A percentile compares a stretch with the other conserved stretches of the same genome.
phyloP scores from a whole-genome alignment of 2,888 invertebrate genomes.

The Ptychoptera albimana region DNA sequence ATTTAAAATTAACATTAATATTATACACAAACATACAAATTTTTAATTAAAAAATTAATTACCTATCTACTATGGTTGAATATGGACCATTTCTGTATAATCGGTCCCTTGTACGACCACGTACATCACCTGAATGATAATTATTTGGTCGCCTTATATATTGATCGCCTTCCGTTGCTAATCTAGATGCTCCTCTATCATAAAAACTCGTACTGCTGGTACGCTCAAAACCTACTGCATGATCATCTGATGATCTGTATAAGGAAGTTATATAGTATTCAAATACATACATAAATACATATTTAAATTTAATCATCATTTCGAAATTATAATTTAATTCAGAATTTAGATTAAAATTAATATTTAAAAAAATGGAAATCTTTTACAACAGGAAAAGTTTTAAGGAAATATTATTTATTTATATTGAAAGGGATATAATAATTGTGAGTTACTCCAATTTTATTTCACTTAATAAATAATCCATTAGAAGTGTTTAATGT shows the following conservation, averaged over 20 bases:
- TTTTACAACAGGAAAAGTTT: too few relatives aligned
- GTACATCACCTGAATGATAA: conserved; percentile 21
- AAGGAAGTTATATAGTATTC: too few relatives aligned
- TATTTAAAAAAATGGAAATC: too few relatives aligned
- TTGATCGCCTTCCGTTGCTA: conserved; percentile 22
- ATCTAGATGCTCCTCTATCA: conserved; percentile 25
- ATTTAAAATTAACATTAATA: background rate
- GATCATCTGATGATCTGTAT: conserved; percentile 31
- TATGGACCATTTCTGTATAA: conserved; percentile 31
- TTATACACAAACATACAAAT: background rate
- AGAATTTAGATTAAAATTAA: too few relatives aligned
- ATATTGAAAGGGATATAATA: too few relatives aligned
- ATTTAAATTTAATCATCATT: too few relatives aligned
- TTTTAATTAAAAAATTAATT: conserved; percentile 10
- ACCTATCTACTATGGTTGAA: conserved; percentile 26
- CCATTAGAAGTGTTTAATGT: too few relatives aligned
- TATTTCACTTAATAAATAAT: too few relatives aligned
- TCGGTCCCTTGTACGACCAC: conserved; percentile 29
- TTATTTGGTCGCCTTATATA: conserved; percentile 22
- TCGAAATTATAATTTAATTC: too few relatives aligned
- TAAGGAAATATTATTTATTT: too few relatives aligned
- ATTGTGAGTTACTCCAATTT: too few relatives aligned
- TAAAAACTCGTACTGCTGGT: conserved; percentile 23
- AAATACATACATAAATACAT: too few relatives aligned
- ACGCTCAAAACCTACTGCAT: conserved; percentile 29